phyloP scores from a whole-genome alignment of 2,888 invertebrate species.

The Mantis religiosa region DNA sequence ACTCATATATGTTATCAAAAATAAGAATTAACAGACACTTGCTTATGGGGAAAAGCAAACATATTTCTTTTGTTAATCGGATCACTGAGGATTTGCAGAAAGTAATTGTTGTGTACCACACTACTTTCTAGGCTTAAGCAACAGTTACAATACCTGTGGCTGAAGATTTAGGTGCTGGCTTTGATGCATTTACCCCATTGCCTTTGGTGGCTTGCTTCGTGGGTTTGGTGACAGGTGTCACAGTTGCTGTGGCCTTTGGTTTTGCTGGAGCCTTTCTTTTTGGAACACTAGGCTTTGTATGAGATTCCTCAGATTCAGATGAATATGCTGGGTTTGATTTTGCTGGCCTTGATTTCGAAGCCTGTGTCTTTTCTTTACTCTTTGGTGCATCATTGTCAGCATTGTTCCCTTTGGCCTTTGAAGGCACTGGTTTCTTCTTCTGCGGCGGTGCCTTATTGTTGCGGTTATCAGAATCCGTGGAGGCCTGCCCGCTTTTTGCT shows the following conservation, averaged over 20 bases:
- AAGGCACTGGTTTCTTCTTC: slow-evolving; percentile 32
- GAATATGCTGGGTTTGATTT: slow-evolving; percentile 52
- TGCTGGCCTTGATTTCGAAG: slow-evolving; percentile 27
- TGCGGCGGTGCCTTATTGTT: slow-evolving; percentile 15
- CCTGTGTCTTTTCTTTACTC: slow-evolving; percentile 32
- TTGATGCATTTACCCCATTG: slow-evolving; percentile 38
- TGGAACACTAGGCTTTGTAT: slow-evolving; percentile 41
- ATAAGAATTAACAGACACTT: too few relatives aligned
- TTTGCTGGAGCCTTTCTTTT: slow-evolving; percentile 55
- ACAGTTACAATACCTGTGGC: slow-evolving; percentile 29
- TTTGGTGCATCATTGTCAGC: slow-evolving; percentile 34
- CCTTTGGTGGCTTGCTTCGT: slow-evolving; percentile 43
- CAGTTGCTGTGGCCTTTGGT: slow-evolving; percentile 58
- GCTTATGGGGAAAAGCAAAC: too few relatives aligned
- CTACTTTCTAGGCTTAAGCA: too few relatives aligned
- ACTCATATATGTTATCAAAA: too few relatives aligned
- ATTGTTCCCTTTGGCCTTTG: slow-evolving; percentile 29
- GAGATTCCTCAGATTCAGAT: slow-evolving; percentile 56
- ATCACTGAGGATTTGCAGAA: too few relatives aligned
- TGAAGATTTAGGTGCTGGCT: background rate
- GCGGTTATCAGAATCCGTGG: slow-evolving; percentile 35
- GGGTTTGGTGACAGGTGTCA: slow-evolving; percentile 52
- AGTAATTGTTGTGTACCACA: too few relatives aligned
- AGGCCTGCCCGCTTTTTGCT: slow-evolving; percentile 34
- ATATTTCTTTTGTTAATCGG: too few relatives aligned